These are phyloP conservation scores for Drosophila tristis DNA, from an alignment of 1,140 invertebrate genomes.

Conservation along the genomic window DNA sequence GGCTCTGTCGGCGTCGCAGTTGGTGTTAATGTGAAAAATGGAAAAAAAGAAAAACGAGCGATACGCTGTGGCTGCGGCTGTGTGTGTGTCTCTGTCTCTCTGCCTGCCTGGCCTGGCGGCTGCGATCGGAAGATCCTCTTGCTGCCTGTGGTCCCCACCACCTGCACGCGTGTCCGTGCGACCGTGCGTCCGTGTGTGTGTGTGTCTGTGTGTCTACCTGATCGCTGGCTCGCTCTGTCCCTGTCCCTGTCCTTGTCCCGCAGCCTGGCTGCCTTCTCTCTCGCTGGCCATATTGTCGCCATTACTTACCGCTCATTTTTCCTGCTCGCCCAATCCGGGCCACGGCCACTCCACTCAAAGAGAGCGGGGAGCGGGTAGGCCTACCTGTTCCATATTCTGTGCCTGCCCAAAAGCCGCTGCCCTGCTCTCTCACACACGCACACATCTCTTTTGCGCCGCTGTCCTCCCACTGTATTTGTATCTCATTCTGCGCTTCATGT, in stretches of 20 bases:
- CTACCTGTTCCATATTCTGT: neutral
- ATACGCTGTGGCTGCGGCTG: neutral
- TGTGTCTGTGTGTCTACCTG: constrained; percentile 27
- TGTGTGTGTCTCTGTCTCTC: constrained; percentile 21
- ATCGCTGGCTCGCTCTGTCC: constrained; percentile 5
- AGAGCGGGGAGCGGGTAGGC: neutral
- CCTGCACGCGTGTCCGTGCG: constrained; percentile 16
- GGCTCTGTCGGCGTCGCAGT: constrained; percentile 41
- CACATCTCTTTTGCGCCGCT: too few species aligned
- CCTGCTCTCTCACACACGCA: neutral
- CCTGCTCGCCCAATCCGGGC: constrained; percentile 26
- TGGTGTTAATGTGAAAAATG: constrained; percentile 26
- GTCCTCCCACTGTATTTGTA: too few species aligned
- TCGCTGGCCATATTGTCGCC: constrained; percentile 17
- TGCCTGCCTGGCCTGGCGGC: neutral
- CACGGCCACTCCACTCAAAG: constrained; percentile 43
- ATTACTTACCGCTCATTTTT: constrained; percentile 26
- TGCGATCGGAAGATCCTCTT: constrained; percentile 11
- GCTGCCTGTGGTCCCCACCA: constrained; percentile 16
- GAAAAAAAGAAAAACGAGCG: constrained; percentile 13
- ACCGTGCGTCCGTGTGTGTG: constrained; percentile 5
- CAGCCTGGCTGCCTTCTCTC: neutral
- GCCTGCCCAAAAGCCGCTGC: too few species aligned
- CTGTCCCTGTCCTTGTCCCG: constrained; percentile 32
- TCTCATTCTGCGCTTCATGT: too few species aligned